Conservation (phyloP, 1,140 invertebrate species). For the Scaptomyza pallida region DNA sequence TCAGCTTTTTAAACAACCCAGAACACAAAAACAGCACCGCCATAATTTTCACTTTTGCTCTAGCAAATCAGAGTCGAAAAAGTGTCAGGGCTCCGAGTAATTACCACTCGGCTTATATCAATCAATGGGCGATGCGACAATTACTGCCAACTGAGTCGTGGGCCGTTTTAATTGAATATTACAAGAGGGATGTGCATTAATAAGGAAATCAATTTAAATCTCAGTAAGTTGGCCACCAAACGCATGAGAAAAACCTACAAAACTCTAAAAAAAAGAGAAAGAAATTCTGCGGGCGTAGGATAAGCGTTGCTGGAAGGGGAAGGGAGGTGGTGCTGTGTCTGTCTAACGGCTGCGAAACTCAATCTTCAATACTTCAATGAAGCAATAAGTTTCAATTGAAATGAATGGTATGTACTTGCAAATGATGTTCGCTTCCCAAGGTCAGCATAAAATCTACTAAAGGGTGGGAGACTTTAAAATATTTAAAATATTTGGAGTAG, state of each 20-base stretch:
- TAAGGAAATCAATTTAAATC: conserved; percentile 83
- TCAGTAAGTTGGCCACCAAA: conserved; percentile 49
- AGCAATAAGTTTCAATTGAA: conserved; percentile 75
- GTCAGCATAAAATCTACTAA: conserved; percentile 28
- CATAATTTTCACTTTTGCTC: conserved; percentile 55
- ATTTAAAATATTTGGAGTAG: neutral
- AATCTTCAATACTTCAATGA: conserved; percentile 60
- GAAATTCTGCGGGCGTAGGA: conserved; percentile 81
- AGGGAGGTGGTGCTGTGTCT: conserved; percentile 26
- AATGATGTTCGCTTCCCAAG: conserved; percentile 44
- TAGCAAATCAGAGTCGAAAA: conserved; percentile 43
- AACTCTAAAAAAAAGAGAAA: conserved; percentile 68
- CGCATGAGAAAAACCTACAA: conserved; percentile 68
- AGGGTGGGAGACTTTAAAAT: neutral
- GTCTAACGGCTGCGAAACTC: conserved; percentile 44
- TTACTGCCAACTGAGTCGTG: conserved; percentile 43
- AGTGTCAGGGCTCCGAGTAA: conserved; percentile 59
- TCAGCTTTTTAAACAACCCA: conserved; percentile 48
- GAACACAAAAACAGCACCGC: conserved; percentile 34
- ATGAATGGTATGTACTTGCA: conserved; percentile 15
- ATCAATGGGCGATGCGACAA: conserved; percentile 41
- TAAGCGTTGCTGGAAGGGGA: conserved; percentile 36
- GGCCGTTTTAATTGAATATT: conserved; percentile 80
- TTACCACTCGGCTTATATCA: conserved; percentile 75
- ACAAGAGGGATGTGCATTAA: conserved; percentile 82